Percentiles rank a stretch among this genome's conserved stretches.
These are phyloP conservation scores for Kradibia gibbosae DNA, from an alignment of 1,140 invertebrate species.

Conservation along the genomic window DNA sequence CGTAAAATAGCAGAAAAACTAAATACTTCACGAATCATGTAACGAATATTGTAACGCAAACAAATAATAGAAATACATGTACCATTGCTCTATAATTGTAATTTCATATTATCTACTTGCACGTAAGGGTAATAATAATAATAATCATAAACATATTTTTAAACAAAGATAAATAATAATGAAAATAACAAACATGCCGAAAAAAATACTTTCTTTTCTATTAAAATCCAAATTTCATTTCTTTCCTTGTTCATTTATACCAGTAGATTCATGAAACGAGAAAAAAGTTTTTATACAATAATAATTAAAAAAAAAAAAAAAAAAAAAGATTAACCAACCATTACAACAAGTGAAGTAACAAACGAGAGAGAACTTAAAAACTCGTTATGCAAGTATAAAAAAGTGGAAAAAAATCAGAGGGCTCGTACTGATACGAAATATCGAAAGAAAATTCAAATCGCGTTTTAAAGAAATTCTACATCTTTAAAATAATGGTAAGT, in stretches of 20 bases:
- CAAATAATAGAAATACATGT: constrained; percentile 2
- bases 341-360: constrained; percentile 32
- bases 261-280: constrained; percentile 29
- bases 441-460: constrained; percentile 8
- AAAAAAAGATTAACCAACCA: constrained; percentile 23
- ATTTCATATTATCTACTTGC: constrained; percentile 9
- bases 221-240: constrained; percentile 28
- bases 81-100: constrained; percentile 3
- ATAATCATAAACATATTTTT: constrained; percentile 59
- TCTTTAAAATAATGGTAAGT: not conserved
- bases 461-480: not conserved
- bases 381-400: constrained; percentile 5
- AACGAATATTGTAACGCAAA: constrained; percentile 1
- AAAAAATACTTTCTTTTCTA: constrained; percentile 71
- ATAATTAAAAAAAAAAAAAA: constrained; percentile 39
- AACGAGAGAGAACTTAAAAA: constrained; percentile 49
- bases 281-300: not conserved
- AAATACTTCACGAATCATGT: constrained; percentile 13
- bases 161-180: constrained; percentile 46
- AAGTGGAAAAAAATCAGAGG: constrained; percentile 6
- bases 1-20: constrained; percentile 25
- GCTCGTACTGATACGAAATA: not conserved
- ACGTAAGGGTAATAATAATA: constrained; percentile 62
- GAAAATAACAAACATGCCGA: constrained; percentile 75
- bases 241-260: constrained; percentile 34